Evolutionary conservation across 2,797 vertebrate species (phyloP).

Genomic region (Trichosurus vulpecula): DNA sequence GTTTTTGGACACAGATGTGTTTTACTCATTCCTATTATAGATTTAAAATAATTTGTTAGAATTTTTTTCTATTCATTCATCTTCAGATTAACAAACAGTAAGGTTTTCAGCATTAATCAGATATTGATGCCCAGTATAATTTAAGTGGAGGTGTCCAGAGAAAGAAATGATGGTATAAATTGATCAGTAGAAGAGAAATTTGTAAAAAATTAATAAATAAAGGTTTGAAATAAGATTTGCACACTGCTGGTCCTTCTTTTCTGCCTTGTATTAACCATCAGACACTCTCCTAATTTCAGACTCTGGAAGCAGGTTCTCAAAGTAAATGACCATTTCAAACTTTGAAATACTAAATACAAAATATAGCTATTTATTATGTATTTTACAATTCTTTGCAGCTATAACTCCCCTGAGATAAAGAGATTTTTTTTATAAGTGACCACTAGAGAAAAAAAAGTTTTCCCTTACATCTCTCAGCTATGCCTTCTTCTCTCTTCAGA

Average conservation of each 20-base stretch:
- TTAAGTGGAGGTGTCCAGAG: not conserved
- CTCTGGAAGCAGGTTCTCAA: not conserved
- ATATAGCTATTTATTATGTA: not conserved
- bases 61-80: not conserved
- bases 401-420: not conserved
- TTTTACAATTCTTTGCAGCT: not conserved
- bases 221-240: not conserved
- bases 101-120: not conserved
- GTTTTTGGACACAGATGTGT: not conserved
- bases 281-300: not conserved
- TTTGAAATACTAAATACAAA: not conserved
- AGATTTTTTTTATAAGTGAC: not conserved
- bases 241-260: not conserved
- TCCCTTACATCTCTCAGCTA: not conserved
- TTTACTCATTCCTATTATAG: not conserved
- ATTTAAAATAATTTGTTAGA: not conserved
- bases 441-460: not conserved
- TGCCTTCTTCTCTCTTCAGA: not conserved
- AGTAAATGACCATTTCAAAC: not conserved
- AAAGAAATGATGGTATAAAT: not conserved
- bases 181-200: not conserved
- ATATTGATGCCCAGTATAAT: not conserved
- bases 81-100: not conserved
- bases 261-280: not conserved
- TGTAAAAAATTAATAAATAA: not conserved